Base-by-base conservation (phyloP, 2,113 vertebrate species). In the Cygnus buccinator region DNA sequence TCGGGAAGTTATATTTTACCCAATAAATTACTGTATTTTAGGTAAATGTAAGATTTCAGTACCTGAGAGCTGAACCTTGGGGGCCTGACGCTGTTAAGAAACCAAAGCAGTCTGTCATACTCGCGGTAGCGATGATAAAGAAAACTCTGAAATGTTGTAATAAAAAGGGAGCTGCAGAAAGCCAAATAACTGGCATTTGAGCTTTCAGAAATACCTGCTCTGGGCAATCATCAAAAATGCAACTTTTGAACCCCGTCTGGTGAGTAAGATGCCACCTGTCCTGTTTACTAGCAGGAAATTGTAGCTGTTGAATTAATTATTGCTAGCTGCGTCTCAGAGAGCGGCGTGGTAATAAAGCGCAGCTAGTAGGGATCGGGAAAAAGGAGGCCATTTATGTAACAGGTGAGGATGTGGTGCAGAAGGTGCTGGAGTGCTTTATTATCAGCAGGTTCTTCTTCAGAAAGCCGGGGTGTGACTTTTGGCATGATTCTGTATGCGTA, bases 401-500 rank as follows among this genome's bases (percentile, higher is more conserved):
- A 13, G 59, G 4, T 15, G 65, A 58, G 52, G 74, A 33, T 25
- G 35, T 46, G 44, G 13, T 10, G 2, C 1, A 0, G 5, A 29
- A 72, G 57, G 11, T 59, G 9, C 46, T 74, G 2, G 2, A 25
- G 37, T 67, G 5, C 89, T 33, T 1, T 1, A 9, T 43, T 2
- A 9, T n/a, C 2, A 8, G 5, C 23, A 6, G 1, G 50, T 94
- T 79, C 11, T n/a, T 55, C 75, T 41, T 50, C 61, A 46, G 48
- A 72, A 65, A 10, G 19, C n/a, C 2, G 0, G 5, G 15, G 21
- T 37, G 48, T 72, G 16, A 1, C 19, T 63, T 67, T 39, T 63
- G 12, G 15, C 12, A 50, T 11, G 10, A 29, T 52, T 80, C 20
- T 14, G 0, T 1, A 0, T 2, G 6, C 5, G 0, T 1, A 14